A percentile compares a stretch with the other conserved stretches of the same genome.
phyloP scores from a whole-genome alignment of 2,888 invertebrate species.

The Temnothorax rugatulus region DNA sequence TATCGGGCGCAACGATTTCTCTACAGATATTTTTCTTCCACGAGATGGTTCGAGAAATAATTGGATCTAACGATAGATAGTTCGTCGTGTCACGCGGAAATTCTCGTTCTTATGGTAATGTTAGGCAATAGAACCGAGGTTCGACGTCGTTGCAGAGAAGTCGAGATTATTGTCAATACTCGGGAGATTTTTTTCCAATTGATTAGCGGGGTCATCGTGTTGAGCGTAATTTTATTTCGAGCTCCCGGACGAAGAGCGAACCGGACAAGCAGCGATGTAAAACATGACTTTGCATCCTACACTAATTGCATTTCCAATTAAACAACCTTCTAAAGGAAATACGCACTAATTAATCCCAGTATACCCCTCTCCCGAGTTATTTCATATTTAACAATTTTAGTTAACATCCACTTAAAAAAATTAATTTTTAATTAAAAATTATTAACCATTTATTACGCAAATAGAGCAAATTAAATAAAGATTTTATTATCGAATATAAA shows the following conservation, averaged over 20 bases:
- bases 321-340: not conserved
- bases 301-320: constrained; percentile 44
- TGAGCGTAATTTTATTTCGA: constrained; percentile 43
- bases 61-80: constrained; percentile 68
- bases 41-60: constrained; percentile 56
- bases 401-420: not conserved
- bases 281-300: constrained; percentile 3
- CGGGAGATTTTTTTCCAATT: constrained; percentile 39
- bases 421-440: constrained; percentile 4
- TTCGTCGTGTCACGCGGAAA: constrained; percentile 36
- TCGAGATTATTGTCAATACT: constrained; percentile 63
- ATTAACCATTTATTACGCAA: not conserved
- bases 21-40: constrained; percentile 65
- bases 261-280: not conserved
- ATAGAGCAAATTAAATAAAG: not conserved
- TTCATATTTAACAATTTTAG: constrained; percentile 12
- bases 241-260: not conserved
- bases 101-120: constrained; percentile 62
- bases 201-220: constrained; percentile 18
- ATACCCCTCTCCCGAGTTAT: not conserved
- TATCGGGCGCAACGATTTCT: constrained; percentile 66
- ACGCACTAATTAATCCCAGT: not conserved
- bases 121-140: constrained; percentile 28
- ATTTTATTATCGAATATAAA: not conserved
- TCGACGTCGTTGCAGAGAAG: constrained; percentile 43